Conservation (phyloP, 2,113 vertebrate genomes). For the Uropsilus gracilis region DNA sequence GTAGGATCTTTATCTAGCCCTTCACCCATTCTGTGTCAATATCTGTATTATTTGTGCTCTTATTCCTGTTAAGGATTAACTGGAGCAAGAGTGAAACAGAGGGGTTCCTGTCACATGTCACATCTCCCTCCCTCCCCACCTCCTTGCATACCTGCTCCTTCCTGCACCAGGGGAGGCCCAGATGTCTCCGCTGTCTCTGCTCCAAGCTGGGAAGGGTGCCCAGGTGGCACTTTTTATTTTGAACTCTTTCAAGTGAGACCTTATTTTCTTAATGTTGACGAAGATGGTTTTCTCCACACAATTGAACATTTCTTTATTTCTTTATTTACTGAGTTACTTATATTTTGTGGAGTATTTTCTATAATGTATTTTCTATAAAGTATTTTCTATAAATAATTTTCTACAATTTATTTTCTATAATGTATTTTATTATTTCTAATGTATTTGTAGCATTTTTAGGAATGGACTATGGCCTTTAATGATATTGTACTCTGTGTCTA, state of each 20-base stretch:
- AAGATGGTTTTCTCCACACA: background rate
- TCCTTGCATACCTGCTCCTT: too few species aligned
- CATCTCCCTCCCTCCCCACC: too few species aligned
- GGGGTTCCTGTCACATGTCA: too few species aligned
- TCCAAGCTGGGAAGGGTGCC: too few species aligned
- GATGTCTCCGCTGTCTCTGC: too few species aligned
- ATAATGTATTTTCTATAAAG: background rate
- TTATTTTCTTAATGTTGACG: background rate
- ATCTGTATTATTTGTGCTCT: too few species aligned
- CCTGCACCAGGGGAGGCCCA: too few species aligned
- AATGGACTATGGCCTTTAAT: background rate
- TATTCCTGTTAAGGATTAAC: too few species aligned
- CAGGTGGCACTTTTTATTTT: too few species aligned
- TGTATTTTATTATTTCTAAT: background rate
- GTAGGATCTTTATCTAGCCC: too few species aligned
- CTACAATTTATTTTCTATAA: conserved; percentile 18
- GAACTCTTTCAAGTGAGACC: background rate
- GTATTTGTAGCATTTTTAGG: background rate
- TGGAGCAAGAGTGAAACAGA: too few species aligned
- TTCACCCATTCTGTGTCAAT: too few species aligned
- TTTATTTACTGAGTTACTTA: background rate
- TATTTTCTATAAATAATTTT: conserved; percentile 1
- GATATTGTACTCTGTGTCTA: background rate
- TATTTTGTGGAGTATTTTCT: conserved; percentile 1
- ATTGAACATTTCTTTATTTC: background rate